Base-by-base conservation (phyloP, 2,113 vertebrate genomes). In the Macrotus californicus region DNA sequence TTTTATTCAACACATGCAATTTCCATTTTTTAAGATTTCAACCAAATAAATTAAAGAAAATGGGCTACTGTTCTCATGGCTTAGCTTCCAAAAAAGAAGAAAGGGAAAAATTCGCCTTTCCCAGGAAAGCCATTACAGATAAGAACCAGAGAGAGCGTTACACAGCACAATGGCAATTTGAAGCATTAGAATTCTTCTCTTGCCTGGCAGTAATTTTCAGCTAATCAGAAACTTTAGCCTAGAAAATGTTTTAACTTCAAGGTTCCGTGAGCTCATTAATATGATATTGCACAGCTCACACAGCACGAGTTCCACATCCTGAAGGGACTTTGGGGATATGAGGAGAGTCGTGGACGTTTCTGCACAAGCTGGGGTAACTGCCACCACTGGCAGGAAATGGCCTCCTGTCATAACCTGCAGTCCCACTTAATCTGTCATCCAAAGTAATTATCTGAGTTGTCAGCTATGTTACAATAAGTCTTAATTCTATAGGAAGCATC, bases 11-110 rank as follows among this genome's bases (percentile, higher is more conserved):
- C 21, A 67, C 4, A 6, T 72, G 41, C 41, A 54, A 83, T 86
- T 96, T 95, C 29, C 22, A 76, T 9, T 73, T 80, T 93, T 94
- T 89, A 85, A 96, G 46, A 88, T 89, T 91, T 91, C 22, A 83
- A 56, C 34, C 82, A 83, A 70, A 81, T 82, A 41, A 79, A 2
- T 54, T 91, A 39, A 88, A 94, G 39, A 73, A 54, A 84, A 61
- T 87, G 18, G 80, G 21, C 76, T 56, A 52, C 14, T 89, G 31
- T 66, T 4, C 36, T 73, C 48, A 48, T 77, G 80, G 24, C 43
- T 82, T 88, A 70, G 36, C 39, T 84, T 85, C 39, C 84, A 22
- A 52, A 31, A 34, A 70, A 29, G 19, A 67, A 80, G 8, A 75
- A 59, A 76, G 64, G 39, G 46, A 18, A 56, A 85, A 88, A 73